Conservation (phyloP, 1,140 invertebrate genomes). For the Laodelphax striatellus region DNA sequence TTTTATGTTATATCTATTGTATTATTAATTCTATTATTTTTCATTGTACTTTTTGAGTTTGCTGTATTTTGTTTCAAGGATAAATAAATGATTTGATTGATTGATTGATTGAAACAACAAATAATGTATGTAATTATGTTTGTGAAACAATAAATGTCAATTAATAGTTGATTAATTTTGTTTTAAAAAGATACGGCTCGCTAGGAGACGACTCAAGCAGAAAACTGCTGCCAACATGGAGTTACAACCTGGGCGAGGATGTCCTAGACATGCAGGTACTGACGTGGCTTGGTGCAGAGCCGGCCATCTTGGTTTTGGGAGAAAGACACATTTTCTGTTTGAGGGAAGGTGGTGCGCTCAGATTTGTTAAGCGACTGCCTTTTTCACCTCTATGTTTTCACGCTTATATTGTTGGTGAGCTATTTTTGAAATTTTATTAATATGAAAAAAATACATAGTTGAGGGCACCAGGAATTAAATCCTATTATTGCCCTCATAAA, state of each 20-base stretch:
- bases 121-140: no score
- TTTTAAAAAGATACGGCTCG: slow-evolving; percentile 45
- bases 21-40: no score
- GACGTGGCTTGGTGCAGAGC: slow-evolving; percentile 35
- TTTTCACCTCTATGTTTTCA: slow-evolving; percentile 62
- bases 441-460: no score
- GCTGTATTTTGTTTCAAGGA: no score
- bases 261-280: slow-evolving; percentile 50
- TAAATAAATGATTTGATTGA: no score
- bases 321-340: slow-evolving; percentile 64
- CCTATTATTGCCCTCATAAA: no score
- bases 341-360: slow-evolving; percentile 57
- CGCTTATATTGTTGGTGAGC: slow-evolving; percentile 57
- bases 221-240: slow-evolving; percentile 56
- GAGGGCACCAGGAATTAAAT: no score
- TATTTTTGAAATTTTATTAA: neutral
- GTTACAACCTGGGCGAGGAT: slow-evolving; percentile 63
- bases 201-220: slow-evolving; percentile 38
- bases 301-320: slow-evolving; percentile 55
- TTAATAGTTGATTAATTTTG: no score
- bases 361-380: slow-evolving; percentile 69
- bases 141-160: no score
- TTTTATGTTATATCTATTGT: no score
- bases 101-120: no score
- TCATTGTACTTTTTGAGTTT: no score